Conservation (phyloP, 2,888 invertebrate species). For the Drosophila recens region DNA sequence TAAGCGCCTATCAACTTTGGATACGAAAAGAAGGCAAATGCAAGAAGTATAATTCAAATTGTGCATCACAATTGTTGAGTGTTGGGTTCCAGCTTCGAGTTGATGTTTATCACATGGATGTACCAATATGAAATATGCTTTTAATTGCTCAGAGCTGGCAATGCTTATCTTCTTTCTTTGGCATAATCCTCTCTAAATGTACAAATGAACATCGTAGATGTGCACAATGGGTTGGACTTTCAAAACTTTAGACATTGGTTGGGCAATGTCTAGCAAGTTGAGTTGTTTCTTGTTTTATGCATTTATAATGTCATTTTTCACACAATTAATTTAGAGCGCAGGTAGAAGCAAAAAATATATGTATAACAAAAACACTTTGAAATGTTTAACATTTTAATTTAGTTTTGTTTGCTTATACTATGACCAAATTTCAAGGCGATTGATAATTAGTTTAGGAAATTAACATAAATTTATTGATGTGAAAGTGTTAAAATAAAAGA, state of each 20-base stretch:
- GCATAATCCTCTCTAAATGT: constrained; percentile 34
- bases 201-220: constrained; percentile 29
- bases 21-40: constrained; percentile 1
- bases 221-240: constrained; percentile 52
- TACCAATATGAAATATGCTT: constrained; percentile 62
- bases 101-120: constrained; percentile 35
- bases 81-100: constrained; percentile 6
- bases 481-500: constrained; percentile 55
- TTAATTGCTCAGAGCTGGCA: constrained; percentile 40
- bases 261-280: constrained; percentile 49
- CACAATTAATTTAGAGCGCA: constrained; percentile 67
- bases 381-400: constrained; percentile 67
- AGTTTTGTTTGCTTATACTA: constrained; percentile 27
- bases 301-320: constrained; percentile 69
- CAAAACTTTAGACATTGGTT: constrained; percentile 44
- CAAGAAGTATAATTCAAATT: constrained; percentile 21
- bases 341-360: constrained; percentile 6
- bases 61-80: constrained; percentile 36
- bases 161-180: constrained; percentile 23
- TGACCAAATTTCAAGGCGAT: constrained; percentile 24
- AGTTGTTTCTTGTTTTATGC: constrained; percentile 52
- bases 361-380: constrained; percentile 25
- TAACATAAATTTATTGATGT: constrained; percentile 53
- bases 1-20: constrained; percentile 19
- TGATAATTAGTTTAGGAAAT: constrained; percentile 61